Evolutionary conservation across 2,888 invertebrate species (phyloP).

Genomic region (Phorcus lineatus): DNA sequence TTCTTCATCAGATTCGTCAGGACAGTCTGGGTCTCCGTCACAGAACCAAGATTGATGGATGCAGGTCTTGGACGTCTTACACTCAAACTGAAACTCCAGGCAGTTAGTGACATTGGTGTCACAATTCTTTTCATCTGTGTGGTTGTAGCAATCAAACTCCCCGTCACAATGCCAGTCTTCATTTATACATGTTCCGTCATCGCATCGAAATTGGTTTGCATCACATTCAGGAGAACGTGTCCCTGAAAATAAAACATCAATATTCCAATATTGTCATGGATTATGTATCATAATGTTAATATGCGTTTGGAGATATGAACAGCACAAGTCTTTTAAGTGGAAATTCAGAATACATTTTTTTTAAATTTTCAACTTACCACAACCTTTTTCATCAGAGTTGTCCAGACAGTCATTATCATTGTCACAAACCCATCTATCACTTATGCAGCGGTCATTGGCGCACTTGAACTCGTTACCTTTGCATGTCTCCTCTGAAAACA

Average conservation of each 20-base stretch:
- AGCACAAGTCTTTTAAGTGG: too few species aligned
- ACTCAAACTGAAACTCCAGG: constrained; percentile 88
- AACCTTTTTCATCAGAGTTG: background rate
- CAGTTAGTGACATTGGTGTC: constrained; percentile 76
- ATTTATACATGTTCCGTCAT: constrained; percentile 49
- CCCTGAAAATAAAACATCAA: background rate
- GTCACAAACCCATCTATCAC: constrained; percentile 89
- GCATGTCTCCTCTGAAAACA: constrained; percentile 80
- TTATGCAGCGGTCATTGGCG: constrained; percentile 87
- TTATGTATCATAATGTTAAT: too few species aligned
- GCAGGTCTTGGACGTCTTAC: constrained; percentile 84
- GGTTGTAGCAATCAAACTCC: constrained; percentile 56
- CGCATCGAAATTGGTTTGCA: constrained; percentile 47
- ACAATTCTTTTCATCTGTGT: constrained; percentile 55
- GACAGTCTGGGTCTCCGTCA: constrained; percentile 91
- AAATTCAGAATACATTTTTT: too few species aligned
- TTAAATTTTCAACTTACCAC: background rate
- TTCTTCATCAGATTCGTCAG: constrained; percentile 88
- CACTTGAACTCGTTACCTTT: constrained; percentile 94
- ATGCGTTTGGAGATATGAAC: too few species aligned
- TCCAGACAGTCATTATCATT: constrained; percentile 81
- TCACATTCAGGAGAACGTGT: constrained; percentile 44
- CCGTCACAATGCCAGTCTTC: constrained; percentile 57
- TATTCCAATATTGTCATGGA: too few species aligned
- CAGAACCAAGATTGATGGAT: constrained; percentile 89